Base-by-base conservation (phyloP, 2,888 invertebrate species). In the Pemphredon lugubris region DNA sequence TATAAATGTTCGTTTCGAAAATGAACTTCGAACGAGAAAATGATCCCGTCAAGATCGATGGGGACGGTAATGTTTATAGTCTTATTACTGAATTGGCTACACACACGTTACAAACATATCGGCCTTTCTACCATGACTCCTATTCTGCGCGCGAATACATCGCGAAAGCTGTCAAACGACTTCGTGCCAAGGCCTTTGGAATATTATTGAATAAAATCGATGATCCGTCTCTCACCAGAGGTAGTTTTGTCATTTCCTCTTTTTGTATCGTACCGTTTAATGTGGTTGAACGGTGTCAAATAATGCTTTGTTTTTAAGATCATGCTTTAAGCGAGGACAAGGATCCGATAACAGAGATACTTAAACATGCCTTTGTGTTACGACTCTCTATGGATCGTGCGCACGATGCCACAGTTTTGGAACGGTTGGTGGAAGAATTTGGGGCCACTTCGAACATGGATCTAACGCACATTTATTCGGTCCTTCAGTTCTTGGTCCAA, bases 281-380 rank as follows among this genome's bases (percentile, higher is more conserved):
- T 0, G 21, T 32, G 9, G 7, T 16, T 5, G 1, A 21, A 6
- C 11, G 5, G 18, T 54, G 7, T 14, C 0, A 32, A 44, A 26
- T 9, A 0, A 37, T 6, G 13, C 9, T 14, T 13, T 42, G 2
- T 40, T 16, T 59, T 58, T 9, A 48, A 71, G 69, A 57, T 48
- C 77, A 63, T 37, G 37, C 51, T 0, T 47, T 64, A 13, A n/a
- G 16, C n/a, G 47, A 63, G 7, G 57, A 77, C 0, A 18, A 18
- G 13, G 89, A 89, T 78, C 88, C 89, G 0, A 55, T 88, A 11
- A 57, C 83, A 6, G 87, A 88, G 48, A 69, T 89, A 58, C 57
- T 88, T n/a, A 90, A 90, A 61, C 71, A 86, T 63, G 65, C 80
- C 0, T 89, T 85, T 66, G 76, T 82, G 1, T 64, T 89, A 13